Base-by-base conservation (phyloP, 1,140 invertebrate genomes). In the Drosophila willistoni region DNA sequence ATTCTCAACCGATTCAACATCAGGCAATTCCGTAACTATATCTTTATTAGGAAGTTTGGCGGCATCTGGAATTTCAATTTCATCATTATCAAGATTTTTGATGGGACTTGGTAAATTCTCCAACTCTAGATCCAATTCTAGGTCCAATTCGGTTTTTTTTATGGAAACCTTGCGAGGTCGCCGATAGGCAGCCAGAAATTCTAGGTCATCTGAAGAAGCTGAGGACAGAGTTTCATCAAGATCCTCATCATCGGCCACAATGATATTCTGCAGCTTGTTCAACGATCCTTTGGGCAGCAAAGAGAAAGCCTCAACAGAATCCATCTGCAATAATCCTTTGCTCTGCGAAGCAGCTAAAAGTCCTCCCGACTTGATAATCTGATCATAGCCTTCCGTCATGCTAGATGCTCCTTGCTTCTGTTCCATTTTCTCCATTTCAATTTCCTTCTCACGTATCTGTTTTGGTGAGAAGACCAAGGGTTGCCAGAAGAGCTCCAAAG, bases 401-500 rank as follows among this genome's bases (percentile, higher is more conserved):
- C 54, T 19, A 13, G 64, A 47, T 0, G 44, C 34, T 3, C 51
- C 63, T 33, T 71, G 64, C 63, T 73, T 73, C 34, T 68, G 51
- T 7, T 85, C 82, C 10, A 71, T 42, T n/a, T 73, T 79, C 17
- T 81, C 79, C 33, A 77, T 13, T 5, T 86, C 82, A 19, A 64
- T 14, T 44, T 89, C 84, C 41, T 71, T 81, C 3, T 87, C 84
- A 25, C 72, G 69, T 12, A 77, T 42, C 51, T 80, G 69, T 17
- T 71, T 77, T 19, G 80, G 60, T 13, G 84, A 74, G 0, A 80
- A 56, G 22, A 87, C 84, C n/a, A 89, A 14, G 1, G 83, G 83
- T 54, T 89, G 65, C 84, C 84, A 87, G 10, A 34, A 68, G 4
- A 87, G 54, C 17, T 89, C 80, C 57, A 87, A 25, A 7, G 77